Evolutionary conservation across 2,113 vertebrate species (phyloP), one percentile per base, ranked within the genome.

Genomic region (Brevimyrus niger): DNA sequence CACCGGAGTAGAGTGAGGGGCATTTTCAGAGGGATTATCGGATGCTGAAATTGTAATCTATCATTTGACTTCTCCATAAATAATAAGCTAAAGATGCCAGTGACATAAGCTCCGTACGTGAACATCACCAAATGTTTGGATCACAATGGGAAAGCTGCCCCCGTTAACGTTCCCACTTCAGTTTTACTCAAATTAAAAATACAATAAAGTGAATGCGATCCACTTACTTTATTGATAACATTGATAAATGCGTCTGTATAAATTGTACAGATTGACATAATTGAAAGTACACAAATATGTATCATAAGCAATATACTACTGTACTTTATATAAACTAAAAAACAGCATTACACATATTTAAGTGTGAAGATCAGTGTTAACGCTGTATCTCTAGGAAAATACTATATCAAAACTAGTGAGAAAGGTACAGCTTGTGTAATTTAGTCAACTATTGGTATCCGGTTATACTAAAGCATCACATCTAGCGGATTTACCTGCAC

Each of bases 331-430:
- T n/a, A 86, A 35, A 86, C 38, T 76, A 87, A 38, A 69, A 90
- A 27, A 50, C 58, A 69, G 31, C 31, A 46, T 73, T 48, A 23
- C 3, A 38, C 15, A 44, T 55, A 27, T 86, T 50, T 9, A 53
- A 53, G 48, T 87, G 61, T 50, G 51, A 80, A 80, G 48, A 55
- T 69, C 86, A 86, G 58, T 27, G 38, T 35, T 87, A n/a, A 50
- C 1, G 23, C 47, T 44, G 27, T 27, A 69, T 19, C 9, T 23
- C 89, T 87, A 80, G 4, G 35, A 87, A 87, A 90, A 90, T 53
- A 87, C 85, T 55, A 47, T 87, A 90, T 82, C 48, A 82, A 55
- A 87, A 90, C 89, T 87, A 80, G 48, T 90, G 50, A 69, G 27
- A 87, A 89, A 87, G 27, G 3, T 42, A 89, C 86, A 35, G 35